These are phyloP conservation scores for Ptychochromis oligacanthus DNA, from an alignment of 2,113 vertebrate genomes.

Conservation along the genomic window DNA sequence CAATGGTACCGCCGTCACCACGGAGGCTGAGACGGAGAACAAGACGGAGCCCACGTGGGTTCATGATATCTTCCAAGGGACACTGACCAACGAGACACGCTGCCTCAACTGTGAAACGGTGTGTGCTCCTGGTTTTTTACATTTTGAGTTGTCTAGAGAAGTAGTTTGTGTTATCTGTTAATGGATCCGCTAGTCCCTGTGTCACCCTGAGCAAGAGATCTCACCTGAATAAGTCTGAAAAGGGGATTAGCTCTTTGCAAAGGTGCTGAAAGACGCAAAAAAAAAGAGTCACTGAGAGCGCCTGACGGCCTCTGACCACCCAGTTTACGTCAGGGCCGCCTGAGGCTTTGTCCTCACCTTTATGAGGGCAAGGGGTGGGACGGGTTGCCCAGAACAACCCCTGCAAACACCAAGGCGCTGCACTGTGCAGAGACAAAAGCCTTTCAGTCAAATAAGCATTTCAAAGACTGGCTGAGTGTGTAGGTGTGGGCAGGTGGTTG, in stretches of 20 bases:
- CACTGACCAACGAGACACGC: slow-evolving; percentile 97
- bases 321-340: slow-evolving; percentile 9
- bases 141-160: neutral
- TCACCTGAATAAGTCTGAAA: slow-evolving; percentile 33
- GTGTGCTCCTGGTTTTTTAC: slow-evolving; percentile 42
- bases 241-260: slow-evolving; percentile 40
- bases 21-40: slow-evolving; percentile 85
- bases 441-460: slow-evolving; percentile 33
- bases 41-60: slow-evolving; percentile 95
- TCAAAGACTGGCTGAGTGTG: slow-evolving; percentile 20
- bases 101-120: slow-evolving; percentile 99
- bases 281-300: neutral
- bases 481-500: neutral
- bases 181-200: neutral
- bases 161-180: neutral
- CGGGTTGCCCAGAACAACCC: slow-evolving; percentile 55
- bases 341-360: slow-evolving; percentile 33
- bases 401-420: slow-evolving; percentile 25
- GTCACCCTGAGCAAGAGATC: neutral
- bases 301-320: slow-evolving; percentile 11
- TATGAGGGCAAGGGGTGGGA: neutral
- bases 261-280: slow-evolving; percentile 22
- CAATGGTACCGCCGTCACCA: slow-evolving; percentile 85
- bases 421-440: slow-evolving; percentile 36
- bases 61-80: slow-evolving; percentile 98